Evolutionary conservation across 2,797 vertebrate species (phyloP).

Genomic region (Paedocypris micromegethes): DNA sequence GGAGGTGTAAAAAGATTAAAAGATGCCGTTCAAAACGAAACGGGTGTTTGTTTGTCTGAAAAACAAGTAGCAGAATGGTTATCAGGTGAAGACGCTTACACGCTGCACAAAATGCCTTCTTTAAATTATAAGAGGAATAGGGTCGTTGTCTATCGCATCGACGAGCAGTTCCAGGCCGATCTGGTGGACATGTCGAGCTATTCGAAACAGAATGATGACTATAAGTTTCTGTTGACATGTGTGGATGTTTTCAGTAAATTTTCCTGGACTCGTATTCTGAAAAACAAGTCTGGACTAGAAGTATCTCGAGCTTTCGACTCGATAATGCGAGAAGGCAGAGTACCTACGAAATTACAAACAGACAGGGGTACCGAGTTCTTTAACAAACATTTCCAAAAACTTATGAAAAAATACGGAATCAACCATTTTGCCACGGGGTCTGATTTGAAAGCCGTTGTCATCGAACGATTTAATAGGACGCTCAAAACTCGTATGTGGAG

Average conservation of each 20-base stretch:
- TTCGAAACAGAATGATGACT: constrained; percentile 10
- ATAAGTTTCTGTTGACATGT: constrained; percentile 7
- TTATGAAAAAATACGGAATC: not conserved
- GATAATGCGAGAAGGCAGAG: not conserved
- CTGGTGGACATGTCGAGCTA: constrained; percentile 7
- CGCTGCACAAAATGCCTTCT: not conserved
- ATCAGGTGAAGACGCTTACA: constrained; percentile 1
- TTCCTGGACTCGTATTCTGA: not conserved
- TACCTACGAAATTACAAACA: constrained; percentile 6
- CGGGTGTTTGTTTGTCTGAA: too few relatives aligned
- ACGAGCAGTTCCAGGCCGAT: not conserved
- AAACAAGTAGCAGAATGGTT: constrained; percentile 4
- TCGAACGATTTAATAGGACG: constrained; percentile 12
- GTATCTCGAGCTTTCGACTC: constrained; percentile 1
- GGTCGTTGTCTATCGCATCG: not conserved
- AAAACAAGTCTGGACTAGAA: not conserved
- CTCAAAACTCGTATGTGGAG: not conserved
- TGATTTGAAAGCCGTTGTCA: not conserved
- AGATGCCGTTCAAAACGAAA: too few relatives aligned
- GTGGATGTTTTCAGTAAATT: constrained; percentile 32
- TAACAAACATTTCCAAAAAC: constrained; percentile 5
- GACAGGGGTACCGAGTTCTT: not conserved
- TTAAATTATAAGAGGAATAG: not conserved
- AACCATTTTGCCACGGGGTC: constrained; percentile 1
- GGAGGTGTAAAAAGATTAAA: too few relatives aligned